Base-by-base conservation (phyloP, 2,888 invertebrate genomes). In the Ypsolopha scabrella region DNA sequence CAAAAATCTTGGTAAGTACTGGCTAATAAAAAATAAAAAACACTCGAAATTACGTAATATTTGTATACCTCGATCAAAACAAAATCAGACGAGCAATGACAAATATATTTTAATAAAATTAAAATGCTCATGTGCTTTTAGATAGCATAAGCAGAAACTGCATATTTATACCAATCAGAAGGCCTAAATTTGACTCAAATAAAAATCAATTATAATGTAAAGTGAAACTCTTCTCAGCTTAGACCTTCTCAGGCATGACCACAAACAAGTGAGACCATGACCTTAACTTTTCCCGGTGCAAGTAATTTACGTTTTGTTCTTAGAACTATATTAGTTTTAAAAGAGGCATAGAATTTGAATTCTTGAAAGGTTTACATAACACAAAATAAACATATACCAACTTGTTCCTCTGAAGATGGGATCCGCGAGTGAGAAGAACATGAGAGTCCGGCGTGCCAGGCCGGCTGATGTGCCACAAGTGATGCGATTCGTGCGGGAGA, bases 401-500 rank as follows among this genome's bases (percentile, higher is more conserved):
- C 14, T 14, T 50, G n/a, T 52, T 24, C 14, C 14, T 6, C 51
- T 80, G 76, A 61, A 70, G 24, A 72, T 75, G 57, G 80, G 80
- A 37, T 63, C 74, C 52, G 75, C 74, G 56, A 72, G 65, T 57
- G 72, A 75, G 47, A 70, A 71, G 46, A 65, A 66, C 0, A 50
- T 82, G 52, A 76, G 82, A 33, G 80, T 86, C 52, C 68, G 86
- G 0, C 76, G 83, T 38, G 78, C 77, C 10, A 72, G 81, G 1
- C 72, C 78, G 0, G 61, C 72, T 0, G 86, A 86, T 57, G 69
- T 72, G 48, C 78, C 82, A 3, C 73, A 79, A 38, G 74, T 83
- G 54, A 61, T 82, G 10, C 70, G 73, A 6, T 83, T 81, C 63
- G 76, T 86, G 54, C 70, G 72, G 24, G 75, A 82, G 48, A 68